Evolutionary conservation across 2,888 invertebrate species (phyloP), one percentile per base, ranked within the genome.

Genomic region (Tetramorium bicarinatum): DNA sequence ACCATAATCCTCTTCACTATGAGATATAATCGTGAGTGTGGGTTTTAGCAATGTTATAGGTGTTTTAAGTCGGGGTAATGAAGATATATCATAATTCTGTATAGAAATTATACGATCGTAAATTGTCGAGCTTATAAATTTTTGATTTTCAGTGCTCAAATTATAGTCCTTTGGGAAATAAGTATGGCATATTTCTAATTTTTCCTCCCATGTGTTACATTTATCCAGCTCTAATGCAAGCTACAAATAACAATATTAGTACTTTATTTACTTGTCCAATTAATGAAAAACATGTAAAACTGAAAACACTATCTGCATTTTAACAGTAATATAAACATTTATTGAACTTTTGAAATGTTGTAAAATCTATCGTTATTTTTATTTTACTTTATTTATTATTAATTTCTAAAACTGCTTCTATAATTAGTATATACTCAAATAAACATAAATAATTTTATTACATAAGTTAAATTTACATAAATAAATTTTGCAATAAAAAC

Each of bases 111-210:
- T 13, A 18, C 64, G 38, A 11, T 76, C 4, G 1, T 64, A 76
- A 3, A 64, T 0, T 25, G 96, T 95, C 1, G 13, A 38, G 38
- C 29, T 64, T 29, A 25, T 1, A 7, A n/a, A 0, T 76, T 25
- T 76, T 3, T 64, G n/a, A 61, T 56, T 59, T 29, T 74, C 18
- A 3, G 6, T 29, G 9, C 29, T 49, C 8, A 88, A 4, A n/a
- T 52, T 21, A 1, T 0, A 0, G 0, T 74, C 85, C 66, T 9
- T 64, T 29, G 59, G 61, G 84, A n/a, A 88, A 6, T 6, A 62
- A 80, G 29, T 41, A 44, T 13, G 9, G 41, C 29, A 74, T 38
- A 18, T 9, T 8, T 44, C 61, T 80, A 76, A 64, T 25, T 59
- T 76, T 1, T 76, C 52, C 3, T 64, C 76, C 34, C 49, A 62